These are phyloP conservation scores for Sebastes nivosus DNA, from an alignment of 2,797 vertebrate genomes.

Conservation along the genomic window DNA sequence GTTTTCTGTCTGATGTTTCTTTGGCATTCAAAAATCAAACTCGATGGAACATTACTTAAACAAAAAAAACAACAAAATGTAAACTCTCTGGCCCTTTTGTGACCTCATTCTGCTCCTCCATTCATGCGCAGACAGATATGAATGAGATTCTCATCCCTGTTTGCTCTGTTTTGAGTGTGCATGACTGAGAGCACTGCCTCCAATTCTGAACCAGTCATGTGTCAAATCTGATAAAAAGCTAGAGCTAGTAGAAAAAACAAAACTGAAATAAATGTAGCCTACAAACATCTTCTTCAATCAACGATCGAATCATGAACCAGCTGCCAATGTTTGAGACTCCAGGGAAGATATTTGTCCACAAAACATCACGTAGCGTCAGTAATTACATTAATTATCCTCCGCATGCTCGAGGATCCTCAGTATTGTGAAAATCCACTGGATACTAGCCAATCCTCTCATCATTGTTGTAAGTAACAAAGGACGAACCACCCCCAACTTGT, in stretches of 20 bases:
- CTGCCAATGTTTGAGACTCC: not conserved
- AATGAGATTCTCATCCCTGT: slow-evolving; percentile 20
- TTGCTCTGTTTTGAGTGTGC: slow-evolving; percentile 44
- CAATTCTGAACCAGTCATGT: slow-evolving; percentile 59
- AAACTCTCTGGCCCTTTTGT: not conserved
- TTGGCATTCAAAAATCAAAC: not conserved
- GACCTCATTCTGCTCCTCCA: slow-evolving; percentile 20
- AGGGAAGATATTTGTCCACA: not conserved
- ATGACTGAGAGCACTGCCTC: slow-evolving; percentile 43
- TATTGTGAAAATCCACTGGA: slow-evolving; percentile 9
- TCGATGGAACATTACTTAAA: not conserved
- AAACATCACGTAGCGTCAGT: not conserved
- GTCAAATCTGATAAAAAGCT: slow-evolving; percentile 46
- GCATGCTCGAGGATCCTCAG: not conserved
- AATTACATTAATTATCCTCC: not conserved
- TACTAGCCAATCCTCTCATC: slow-evolving; percentile 6
- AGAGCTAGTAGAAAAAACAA: not conserved
- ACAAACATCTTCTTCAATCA: not conserved
- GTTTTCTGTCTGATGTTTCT: not conserved
- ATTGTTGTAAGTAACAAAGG: slow-evolving; percentile 47
- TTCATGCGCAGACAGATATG: slow-evolving; percentile 33
- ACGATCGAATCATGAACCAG: not conserved
- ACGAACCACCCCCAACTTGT: slow-evolving; percentile 6
- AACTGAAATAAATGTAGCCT: not conserved
- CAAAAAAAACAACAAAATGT: not conserved